Conservation (phyloP, 2,797 vertebrate genomes). For the Coccyzus lansbergi region DNA sequence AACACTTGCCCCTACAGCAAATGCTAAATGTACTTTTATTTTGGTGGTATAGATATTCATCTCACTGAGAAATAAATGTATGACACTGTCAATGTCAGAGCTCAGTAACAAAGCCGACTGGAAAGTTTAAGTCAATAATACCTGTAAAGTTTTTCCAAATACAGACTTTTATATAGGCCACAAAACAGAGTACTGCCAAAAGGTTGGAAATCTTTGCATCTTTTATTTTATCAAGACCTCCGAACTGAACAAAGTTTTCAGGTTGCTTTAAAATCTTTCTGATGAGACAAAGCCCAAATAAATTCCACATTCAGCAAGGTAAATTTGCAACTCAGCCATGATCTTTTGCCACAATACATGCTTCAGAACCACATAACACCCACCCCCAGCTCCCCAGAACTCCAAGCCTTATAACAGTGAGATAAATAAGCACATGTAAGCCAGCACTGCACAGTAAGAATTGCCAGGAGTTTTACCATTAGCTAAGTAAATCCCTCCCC, state of each 20-base stretch:
- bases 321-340: not conserved
- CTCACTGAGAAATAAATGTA: not conserved
- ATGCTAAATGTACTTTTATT: not conserved
- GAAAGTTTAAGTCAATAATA: not conserved
- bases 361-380: not conserved
- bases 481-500: not conserved
- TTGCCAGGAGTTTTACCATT: not conserved
- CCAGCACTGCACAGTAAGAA: not conserved
- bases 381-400: too few species aligned
- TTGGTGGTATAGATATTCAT: not conserved
- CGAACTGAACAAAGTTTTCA: not conserved
- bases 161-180: not conserved
- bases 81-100: not conserved
- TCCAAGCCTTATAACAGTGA: not conserved
- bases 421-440: not conserved
- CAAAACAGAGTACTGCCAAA: not conserved
- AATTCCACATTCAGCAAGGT: not conserved
- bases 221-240: not conserved
- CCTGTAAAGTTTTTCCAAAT: not conserved
- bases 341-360: not conserved
- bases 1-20: not conserved
- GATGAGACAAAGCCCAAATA: not conserved
- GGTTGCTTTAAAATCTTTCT: not conserved
- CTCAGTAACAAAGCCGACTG: not conserved
- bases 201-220: not conserved